A percentile compares a stretch with the other conserved stretches of the same genome.
Conservation (phyloP, 2,888 invertebrate species). For the Tetranychus truncatus region DNA sequence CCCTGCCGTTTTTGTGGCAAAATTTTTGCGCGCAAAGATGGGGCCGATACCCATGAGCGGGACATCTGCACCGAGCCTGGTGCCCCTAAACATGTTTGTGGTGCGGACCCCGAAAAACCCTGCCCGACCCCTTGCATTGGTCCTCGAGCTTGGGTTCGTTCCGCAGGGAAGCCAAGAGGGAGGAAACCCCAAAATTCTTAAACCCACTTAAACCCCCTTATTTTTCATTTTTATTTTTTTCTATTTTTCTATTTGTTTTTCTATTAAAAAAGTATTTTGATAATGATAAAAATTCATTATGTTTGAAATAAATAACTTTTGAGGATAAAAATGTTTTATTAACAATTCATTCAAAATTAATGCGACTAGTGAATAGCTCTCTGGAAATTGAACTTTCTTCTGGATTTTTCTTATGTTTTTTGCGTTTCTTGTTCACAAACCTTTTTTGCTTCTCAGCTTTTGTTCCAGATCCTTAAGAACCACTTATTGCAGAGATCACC, state of each 20-base stretch:
- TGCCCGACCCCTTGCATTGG: background rate
- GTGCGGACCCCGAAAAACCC: background rate
- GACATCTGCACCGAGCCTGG: background rate
- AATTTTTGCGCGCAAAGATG: background rate
- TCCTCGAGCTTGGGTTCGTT: background rate
- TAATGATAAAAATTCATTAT: background rate
- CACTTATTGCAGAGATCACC: background rate
- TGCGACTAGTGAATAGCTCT: background rate
- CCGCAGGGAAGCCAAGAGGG: background rate
- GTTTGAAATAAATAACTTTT: background rate
- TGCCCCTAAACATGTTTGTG: background rate
- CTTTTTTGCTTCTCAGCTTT: background rate
- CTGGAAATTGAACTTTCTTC: background rate
- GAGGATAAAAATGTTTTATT: too few species aligned
- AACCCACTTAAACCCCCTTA: background rate
- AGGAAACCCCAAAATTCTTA: background rate
- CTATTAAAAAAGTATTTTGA: background rate
- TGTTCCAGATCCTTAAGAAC: background rate
- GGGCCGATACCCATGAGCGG: background rate
- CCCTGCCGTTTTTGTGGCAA: background rate
- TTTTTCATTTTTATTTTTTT: background rate
- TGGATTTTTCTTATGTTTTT: background rate
- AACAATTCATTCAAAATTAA: too few species aligned
- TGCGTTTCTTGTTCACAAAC: background rate
- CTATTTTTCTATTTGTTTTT: background rate